Conservation (phyloP, 92 coral and sea anemone species). For the Heliopora coerulea region DNA sequence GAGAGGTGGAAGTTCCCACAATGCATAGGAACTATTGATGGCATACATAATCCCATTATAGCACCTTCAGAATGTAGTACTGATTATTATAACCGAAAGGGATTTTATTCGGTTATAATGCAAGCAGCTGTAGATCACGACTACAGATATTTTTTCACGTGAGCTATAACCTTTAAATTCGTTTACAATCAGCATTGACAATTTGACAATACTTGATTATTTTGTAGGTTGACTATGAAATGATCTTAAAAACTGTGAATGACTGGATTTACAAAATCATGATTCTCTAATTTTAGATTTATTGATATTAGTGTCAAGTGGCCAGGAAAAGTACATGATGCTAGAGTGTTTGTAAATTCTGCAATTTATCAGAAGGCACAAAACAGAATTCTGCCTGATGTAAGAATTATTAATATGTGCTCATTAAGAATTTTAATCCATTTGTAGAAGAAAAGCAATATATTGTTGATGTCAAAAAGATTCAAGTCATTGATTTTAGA, state of each 20-base stretch:
- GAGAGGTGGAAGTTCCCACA: constrained; percentile 30
- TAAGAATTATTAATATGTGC: not conserved
- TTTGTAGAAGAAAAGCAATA: not conserved
- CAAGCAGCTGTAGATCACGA: constrained; percentile 38
- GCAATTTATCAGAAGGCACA: constrained; percentile 31
- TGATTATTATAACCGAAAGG: constrained; percentile 41
- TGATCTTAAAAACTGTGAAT: not conserved
- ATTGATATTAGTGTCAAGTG: constrained; percentile 32
- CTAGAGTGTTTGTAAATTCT: constrained; percentile 39
- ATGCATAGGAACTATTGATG: constrained; percentile 42
- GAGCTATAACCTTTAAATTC: no score
- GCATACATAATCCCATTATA: constrained; percentile 35
- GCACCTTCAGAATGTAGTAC: constrained; percentile 24
- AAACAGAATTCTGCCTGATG: constrained; percentile 24
- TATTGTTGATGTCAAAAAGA: no score
- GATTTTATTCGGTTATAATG: constrained; percentile 30
- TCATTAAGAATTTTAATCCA: no score
- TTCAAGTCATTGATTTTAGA: not conserved
- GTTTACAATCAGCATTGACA: no score
- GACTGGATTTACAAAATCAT: not conserved
- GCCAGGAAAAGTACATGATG: constrained; percentile 47
- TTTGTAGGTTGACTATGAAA: no score
- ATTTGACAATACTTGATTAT: no score
- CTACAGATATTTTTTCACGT: not conserved
- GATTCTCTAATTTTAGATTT: constrained; percentile 20